phyloP scores from a whole-genome alignment of 2,888 invertebrate species.

The Platerodrilus igneus region DNA sequence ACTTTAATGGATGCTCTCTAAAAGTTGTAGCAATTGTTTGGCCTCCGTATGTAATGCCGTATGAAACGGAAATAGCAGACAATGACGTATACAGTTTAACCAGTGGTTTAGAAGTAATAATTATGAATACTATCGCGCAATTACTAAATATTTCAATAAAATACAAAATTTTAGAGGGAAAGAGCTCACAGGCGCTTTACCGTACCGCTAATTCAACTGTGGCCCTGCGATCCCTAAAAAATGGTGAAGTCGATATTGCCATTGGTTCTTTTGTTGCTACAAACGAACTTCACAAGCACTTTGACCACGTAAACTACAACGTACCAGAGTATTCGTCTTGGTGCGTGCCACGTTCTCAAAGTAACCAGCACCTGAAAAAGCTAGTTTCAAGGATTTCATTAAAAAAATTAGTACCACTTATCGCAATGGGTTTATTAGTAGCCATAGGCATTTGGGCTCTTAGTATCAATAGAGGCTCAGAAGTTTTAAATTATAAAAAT shows the following conservation, averaged over 20 bases:
- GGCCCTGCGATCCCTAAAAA: slow-evolving; percentile 30
- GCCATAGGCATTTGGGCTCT: slow-evolving; percentile 13
- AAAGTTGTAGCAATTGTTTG: slow-evolving; percentile 36
- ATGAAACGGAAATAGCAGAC: no score
- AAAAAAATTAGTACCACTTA: slow-evolving; percentile 19
- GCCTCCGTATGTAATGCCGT: slow-evolving; percentile 38
- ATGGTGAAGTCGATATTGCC: slow-evolving; percentile 35
- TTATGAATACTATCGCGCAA: slow-evolving; percentile 33
- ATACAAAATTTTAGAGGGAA: slow-evolving; percentile 23
- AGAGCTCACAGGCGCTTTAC: slow-evolving; percentile 30
- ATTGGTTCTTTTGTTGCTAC: slow-evolving; percentile 39
- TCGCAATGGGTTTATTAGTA: slow-evolving; percentile 13
- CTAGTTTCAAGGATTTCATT: slow-evolving; percentile 21
- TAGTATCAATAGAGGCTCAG: slow-evolving; percentile 7
- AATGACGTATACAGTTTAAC: slow-evolving; percentile 14
- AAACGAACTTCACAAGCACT: slow-evolving; percentile 28
- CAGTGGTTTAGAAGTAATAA: slow-evolving; percentile 33
- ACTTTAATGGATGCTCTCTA: slow-evolving; percentile 37
- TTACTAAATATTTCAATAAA: slow-evolving; percentile 32
- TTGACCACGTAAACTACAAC: slow-evolving; percentile 38
- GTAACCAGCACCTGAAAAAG: slow-evolving; percentile 27
- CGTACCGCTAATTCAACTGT: slow-evolving; percentile 32
- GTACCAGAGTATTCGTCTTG: slow-evolving; percentile 37
- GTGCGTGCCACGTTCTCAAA: slow-evolving; percentile 39
- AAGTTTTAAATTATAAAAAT: slow-evolving; percentile 16